Conservation (phyloP, 1,140 invertebrate species). For the Caenorhabditis briggsae region DNA sequence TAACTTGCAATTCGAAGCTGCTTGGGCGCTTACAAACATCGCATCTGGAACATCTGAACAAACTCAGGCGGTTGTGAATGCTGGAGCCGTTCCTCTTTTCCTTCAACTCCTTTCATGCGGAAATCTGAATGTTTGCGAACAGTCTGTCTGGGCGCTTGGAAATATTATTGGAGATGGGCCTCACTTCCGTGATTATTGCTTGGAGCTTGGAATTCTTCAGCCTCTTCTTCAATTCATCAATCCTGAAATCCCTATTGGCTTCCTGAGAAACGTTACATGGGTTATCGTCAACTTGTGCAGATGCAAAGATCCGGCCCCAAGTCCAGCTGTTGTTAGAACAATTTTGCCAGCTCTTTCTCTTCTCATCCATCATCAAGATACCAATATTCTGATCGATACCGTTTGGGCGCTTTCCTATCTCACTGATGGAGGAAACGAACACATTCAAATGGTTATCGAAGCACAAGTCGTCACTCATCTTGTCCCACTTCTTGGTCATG, state of each 20-base stretch:
- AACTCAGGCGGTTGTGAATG: slow-evolving; percentile 93
- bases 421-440: slow-evolving; percentile 97
- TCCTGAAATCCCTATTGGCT: slow-evolving; percentile 91
- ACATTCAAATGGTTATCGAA: slow-evolving; percentile 97
- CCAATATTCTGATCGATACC: slow-evolving; percentile 97
- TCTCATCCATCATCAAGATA: slow-evolving; percentile 94
- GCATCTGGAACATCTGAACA: slow-evolving; percentile 95
- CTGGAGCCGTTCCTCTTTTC: slow-evolving; percentile 94
- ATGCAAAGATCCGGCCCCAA: slow-evolving; percentile 89
- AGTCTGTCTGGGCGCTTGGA: slow-evolving; percentile 97
- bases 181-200: slow-evolving; percentile 89
- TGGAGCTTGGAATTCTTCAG: slow-evolving; percentile 89
- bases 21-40: slow-evolving; percentile 99
- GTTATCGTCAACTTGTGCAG: slow-evolving; percentile 96
- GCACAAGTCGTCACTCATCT: slow-evolving; percentile 85
- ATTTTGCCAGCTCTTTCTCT: slow-evolving; percentile 92
- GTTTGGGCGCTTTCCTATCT: slow-evolving; percentile 99
- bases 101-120: slow-evolving; percentile 88
- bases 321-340: slow-evolving; percentile 64
- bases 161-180: slow-evolving; percentile 97
- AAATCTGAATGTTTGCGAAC: slow-evolving; percentile 97
- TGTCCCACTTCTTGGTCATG: slow-evolving; percentile 93
- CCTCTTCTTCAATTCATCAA: slow-evolving; percentile 91
- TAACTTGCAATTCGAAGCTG: slow-evolving; percentile 95
- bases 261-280: slow-evolving; percentile 96